Base-by-base conservation (phyloP, 2,113 vertebrate species). In the Zosterops lateralis region DNA sequence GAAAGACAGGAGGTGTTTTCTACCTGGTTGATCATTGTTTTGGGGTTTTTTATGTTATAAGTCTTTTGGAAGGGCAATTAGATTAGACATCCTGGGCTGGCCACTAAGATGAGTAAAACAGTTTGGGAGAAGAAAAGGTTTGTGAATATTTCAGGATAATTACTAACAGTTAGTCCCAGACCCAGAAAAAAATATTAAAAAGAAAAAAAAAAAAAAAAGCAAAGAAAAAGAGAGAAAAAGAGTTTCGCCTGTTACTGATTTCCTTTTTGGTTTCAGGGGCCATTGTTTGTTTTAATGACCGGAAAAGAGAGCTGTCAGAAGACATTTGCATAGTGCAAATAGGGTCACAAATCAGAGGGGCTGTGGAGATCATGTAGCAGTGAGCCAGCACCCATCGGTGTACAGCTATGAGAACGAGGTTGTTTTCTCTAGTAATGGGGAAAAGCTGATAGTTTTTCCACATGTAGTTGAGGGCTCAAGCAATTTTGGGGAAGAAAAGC, bases 281-380 rank as follows among this genome's bases (percentile, higher is more conserved):
- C 87, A 95, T 96, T 96, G 96, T 95, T 96, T 97, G 90, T 70
- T 96, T 96, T 96, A 96, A 97, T 95, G 94, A 93, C 90, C 95
- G 94, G 93, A 96, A 96, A 94, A 95, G 92, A 96, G 93, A 97
- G 91, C 89, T 96, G 93, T 96, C 93, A 94, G 89, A 93, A 95
- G 76, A 85, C 42, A 95, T 97, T 96, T 97, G 96, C 94, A 95
- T 92, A 95, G 92, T 95, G 94, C 93, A 96, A 95, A 96, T 83
- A 90, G 90, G 95, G 94, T 97, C 92, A 96, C 86, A 95, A 96
- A 94, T 95, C 92, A 75, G 87, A 92, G 71, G 79, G 91, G 75
- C 85, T 80, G 44, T 11, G 4, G 34, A 77, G 74, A 80, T 92
- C 75, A 12, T 87, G 76, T 58, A 86, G 76, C 78, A 92, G 60